These are phyloP conservation scores for Germaria angustata DNA, from an alignment of 2,888 invertebrate species.

Conservation along the genomic window DNA sequence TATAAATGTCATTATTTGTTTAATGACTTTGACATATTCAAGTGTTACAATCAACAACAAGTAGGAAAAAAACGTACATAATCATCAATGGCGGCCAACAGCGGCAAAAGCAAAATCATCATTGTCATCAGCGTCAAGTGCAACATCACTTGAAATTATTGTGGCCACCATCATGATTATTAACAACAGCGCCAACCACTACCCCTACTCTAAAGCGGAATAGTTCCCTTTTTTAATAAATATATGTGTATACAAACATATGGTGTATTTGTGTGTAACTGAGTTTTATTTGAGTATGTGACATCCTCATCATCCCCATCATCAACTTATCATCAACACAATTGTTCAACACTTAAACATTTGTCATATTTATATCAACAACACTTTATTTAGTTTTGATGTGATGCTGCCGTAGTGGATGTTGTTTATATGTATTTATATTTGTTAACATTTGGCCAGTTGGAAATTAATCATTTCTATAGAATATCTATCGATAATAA, in stretches of 20 bases:
- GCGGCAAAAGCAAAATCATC: slow-evolving; percentile 35
- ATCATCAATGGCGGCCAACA: slow-evolving; percentile 33
- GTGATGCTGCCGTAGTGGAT: slow-evolving; percentile 47
- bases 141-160: slow-evolving; percentile 55
- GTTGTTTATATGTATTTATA: slow-evolving; percentile 6
- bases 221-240: slow-evolving; percentile 9
- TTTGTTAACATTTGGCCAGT: neutral
- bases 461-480: slow-evolving; percentile 16
- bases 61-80: neutral
- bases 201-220: slow-evolving; percentile 17
- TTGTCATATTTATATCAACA: slow-evolving; percentile 65
- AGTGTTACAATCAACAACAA: slow-evolving; percentile 65
- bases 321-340: slow-evolving; percentile 43
- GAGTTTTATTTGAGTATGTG: slow-evolving; percentile 20
- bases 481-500: no score
- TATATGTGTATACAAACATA: neutral
- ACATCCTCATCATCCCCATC: slow-evolving; percentile 49
- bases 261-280: neutral
- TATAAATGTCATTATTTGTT: slow-evolving; percentile 65
- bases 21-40: slow-evolving; percentile 69
- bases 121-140: slow-evolving; percentile 53
- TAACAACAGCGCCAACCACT: slow-evolving; percentile 37
- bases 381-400: slow-evolving; percentile 55
- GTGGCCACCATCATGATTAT: slow-evolving; percentile 56
- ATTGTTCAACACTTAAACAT: slow-evolving; percentile 58